These are phyloP conservation scores for Dendroctonus valens DNA, from an alignment of 1,140 invertebrate species.

Conservation along the genomic window DNA sequence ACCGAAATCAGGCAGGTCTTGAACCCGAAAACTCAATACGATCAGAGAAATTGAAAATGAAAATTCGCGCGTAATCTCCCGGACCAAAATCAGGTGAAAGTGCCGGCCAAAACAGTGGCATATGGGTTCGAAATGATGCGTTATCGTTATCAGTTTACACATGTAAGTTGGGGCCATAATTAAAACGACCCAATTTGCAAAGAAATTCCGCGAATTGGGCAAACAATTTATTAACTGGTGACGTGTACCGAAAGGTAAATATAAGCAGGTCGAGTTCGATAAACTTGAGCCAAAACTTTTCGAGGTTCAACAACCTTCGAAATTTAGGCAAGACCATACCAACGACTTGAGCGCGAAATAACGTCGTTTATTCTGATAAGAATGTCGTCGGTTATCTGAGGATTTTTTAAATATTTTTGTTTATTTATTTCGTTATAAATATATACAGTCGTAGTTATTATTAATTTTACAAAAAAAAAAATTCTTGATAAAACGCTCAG, in stretches of 20 bases:
- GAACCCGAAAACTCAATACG: no score
- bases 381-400: background rate
- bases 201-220: constrained; percentile 1
- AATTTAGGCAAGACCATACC: constrained; percentile 13
- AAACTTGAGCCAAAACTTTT: constrained; percentile 29
- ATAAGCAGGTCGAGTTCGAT: constrained; percentile 25
- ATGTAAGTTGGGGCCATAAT: background rate
- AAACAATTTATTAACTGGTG: constrained; percentile 11
- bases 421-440: no score
- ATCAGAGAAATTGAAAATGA: background rate
- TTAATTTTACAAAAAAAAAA: no score
- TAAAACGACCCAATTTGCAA: background rate
- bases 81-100: no score
- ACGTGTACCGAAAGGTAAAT: constrained; percentile 24
- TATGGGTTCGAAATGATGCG: no score
- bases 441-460: no score
- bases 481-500: no score
- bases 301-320: constrained; percentile 30
- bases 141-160: background rate
- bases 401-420: background rate
- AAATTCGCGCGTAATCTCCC: background rate
- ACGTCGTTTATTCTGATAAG: background rate
- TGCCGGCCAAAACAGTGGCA: no score
- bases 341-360: constrained; percentile 2
- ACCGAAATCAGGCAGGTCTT: no score